Percentiles rank a stretch among this genome's conserved stretches.
Conservation (phyloP, 64 coral and sea anemone genomes). For the Montipora capricornis region DNA sequence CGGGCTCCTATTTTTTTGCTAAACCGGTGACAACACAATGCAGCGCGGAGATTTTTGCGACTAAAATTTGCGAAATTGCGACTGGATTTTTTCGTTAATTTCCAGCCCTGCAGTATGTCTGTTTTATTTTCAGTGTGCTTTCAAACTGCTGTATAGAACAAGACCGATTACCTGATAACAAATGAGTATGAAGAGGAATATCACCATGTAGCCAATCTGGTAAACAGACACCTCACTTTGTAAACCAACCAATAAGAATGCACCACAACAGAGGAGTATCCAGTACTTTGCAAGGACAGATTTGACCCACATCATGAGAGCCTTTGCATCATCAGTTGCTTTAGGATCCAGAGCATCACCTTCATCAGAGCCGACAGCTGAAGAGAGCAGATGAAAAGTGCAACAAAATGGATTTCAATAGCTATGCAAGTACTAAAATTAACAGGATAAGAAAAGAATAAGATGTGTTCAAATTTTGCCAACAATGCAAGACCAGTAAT, state of each 20-base stretch:
- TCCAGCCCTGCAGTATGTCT: no score
- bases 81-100: no score
- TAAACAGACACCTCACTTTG: slow-evolving; percentile 99
- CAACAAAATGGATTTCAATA: not conserved
- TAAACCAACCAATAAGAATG: slow-evolving; percentile 98
- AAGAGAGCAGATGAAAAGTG: not conserved
- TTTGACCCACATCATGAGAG: slow-evolving; percentile 96
- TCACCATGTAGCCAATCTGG: slow-evolving; percentile 99
- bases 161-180: slow-evolving; percentile 84
- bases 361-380: slow-evolving; percentile 55
- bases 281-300: slow-evolving; percentile 96
- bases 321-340: slow-evolving; percentile 93
- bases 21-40: no score
- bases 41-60: no score
- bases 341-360: slow-evolving; percentile 52
- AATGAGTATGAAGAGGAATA: slow-evolving; percentile 95
- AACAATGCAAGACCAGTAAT: no score
- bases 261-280: slow-evolving; percentile 99
- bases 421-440: no score
- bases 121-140: not conserved
- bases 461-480: no score
- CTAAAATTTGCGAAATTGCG: no score
- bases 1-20: no score
- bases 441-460: no score
- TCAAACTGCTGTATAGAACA: not conserved